Evolutionary conservation across 2,797 vertebrate genomes (phyloP).

Genomic region (Cygnus olor): DNA sequence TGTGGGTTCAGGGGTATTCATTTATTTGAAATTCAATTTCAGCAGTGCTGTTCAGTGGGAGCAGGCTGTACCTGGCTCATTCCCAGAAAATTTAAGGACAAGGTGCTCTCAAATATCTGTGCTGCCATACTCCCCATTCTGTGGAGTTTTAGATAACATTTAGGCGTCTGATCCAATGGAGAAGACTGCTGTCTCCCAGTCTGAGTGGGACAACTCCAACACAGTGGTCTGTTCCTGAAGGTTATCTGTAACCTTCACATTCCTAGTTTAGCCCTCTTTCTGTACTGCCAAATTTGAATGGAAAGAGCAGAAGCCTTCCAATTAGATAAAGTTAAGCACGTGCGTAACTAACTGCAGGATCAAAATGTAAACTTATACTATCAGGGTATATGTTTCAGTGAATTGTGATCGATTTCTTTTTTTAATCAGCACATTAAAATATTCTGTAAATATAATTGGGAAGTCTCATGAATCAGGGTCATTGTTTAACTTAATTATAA

Average conservation of each 20-base stretch:
- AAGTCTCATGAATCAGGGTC: conserved; percentile 5
- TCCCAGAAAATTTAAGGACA: background rate
- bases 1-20: background rate
- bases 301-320: background rate
- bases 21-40: background rate
- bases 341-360: background rate
- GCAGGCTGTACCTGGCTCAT: background rate
- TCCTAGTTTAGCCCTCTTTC: background rate
- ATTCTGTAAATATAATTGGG: background rate
- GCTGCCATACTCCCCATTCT: background rate
- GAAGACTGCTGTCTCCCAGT: background rate
- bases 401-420: background rate
- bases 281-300: background rate
- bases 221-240: background rate
- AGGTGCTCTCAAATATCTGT: background rate
- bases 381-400: background rate
- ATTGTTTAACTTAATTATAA: conserved; percentile 3
- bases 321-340: background rate
- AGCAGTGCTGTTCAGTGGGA: background rate
- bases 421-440: background rate
- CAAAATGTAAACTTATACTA: background rate
- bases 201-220: background rate
- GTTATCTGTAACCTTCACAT: background rate
- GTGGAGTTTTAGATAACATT: background rate
- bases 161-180: background rate